These are phyloP conservation scores for Noctua fimbriata DNA, from an alignment of 2,888 invertebrate genomes.

Conservation along the genomic window DNA sequence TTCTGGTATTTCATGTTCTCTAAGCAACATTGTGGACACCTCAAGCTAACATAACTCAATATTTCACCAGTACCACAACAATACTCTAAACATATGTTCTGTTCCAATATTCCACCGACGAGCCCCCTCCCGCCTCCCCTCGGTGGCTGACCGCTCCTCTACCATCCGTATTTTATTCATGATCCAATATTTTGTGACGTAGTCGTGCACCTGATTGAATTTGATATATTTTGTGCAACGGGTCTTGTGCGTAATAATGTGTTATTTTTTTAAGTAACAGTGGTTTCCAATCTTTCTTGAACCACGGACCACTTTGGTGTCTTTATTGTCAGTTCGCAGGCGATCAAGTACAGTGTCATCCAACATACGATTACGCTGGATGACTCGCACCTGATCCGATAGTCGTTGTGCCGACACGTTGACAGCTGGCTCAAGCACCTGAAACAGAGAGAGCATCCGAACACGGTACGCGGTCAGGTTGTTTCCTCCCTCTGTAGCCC, in stretches of 20 bases:
- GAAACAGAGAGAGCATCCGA: too few species aligned
- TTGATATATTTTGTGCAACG: background rate
- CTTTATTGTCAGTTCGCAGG: too few species aligned
- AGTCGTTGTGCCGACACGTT: too few species aligned
- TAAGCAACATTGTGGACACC: background rate
- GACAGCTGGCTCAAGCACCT: too few species aligned
- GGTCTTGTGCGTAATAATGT: background rate
- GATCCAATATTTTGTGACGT: conserved; percentile 33
- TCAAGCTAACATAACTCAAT: background rate
- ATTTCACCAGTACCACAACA: background rate
- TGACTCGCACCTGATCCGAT: too few species aligned
- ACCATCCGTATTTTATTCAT: conserved; percentile 27
- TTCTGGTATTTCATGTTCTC: too few species aligned
- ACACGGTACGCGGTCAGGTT: too few species aligned
- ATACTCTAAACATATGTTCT: background rate
- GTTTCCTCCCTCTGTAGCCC: too few species aligned
- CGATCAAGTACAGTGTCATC: too few species aligned
- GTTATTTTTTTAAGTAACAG: background rate
- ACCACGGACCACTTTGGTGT: too few species aligned
- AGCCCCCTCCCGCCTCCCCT: background rate
- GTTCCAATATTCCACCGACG: conserved; percentile 1
- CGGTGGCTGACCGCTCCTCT: conserved; percentile 2
- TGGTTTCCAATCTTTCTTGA: too few species aligned
- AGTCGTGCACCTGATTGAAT: background rate
- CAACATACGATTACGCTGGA: too few species aligned